A percentile compares a stretch with the other conserved stretches of the same genome.
phyloP scores from a whole-genome alignment of 1,140 invertebrate species.

The Drosophila varians region DNA sequence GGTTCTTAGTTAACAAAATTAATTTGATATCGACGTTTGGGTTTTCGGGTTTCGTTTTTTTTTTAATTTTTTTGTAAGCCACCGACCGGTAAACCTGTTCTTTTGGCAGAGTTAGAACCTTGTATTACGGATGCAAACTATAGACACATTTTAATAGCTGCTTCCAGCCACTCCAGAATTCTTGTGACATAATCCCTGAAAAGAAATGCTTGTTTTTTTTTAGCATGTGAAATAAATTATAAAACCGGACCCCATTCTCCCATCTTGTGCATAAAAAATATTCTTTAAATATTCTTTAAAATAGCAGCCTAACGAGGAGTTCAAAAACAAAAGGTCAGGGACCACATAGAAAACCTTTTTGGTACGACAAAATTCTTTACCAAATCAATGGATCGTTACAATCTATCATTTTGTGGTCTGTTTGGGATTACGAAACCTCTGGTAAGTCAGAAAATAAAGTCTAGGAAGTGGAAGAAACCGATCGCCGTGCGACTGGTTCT shows the following conservation, averaged over 20 bases:
- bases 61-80: slow-evolving; percentile 3
- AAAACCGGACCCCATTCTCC: slow-evolving; percentile 34
- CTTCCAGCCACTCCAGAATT: slow-evolving; percentile 35
- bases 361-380: not conserved
- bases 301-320: slow-evolving; percentile 1
- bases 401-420: not conserved
- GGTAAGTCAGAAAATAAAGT: slow-evolving; percentile 24
- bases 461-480: slow-evolving; percentile 62
- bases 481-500: slow-evolving; percentile 56
- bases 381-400: slow-evolving; percentile 25
- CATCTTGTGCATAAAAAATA: not conserved
- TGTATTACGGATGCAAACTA: slow-evolving; percentile 1
- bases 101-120: not conserved
- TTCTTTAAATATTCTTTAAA: slow-evolving; percentile 9
- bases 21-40: slow-evolving; percentile 28
- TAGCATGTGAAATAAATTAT: slow-evolving; percentile 37
- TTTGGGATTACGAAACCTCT: slow-evolving; percentile 49
- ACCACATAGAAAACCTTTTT: not conserved
- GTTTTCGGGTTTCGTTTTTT: slow-evolving; percentile 20
- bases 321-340: slow-evolving; percentile 16
- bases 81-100: slow-evolving; percentile 48
- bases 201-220: slow-evolving; percentile 4
- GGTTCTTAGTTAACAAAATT: slow-evolving; percentile 50
- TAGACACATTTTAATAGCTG: slow-evolving; percentile 16
- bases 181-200: slow-evolving; percentile 50